Conservation (phyloP, 2,113 vertebrate genomes). For the Emberiza fucata region DNA sequence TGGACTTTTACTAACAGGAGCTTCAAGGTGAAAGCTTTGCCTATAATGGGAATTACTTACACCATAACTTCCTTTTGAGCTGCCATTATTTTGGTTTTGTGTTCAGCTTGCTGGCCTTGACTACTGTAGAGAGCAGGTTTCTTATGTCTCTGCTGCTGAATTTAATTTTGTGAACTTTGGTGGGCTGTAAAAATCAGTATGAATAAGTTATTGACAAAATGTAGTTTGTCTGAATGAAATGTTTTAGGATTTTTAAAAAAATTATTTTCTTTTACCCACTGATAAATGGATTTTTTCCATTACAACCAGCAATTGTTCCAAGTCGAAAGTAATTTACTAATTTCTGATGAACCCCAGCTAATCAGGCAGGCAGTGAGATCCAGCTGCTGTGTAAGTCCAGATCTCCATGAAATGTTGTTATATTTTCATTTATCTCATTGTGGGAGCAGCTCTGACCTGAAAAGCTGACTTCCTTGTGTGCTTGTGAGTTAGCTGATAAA, state of each 20-base stretch:
- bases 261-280: neutral
- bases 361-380: neutral
- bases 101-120: neutral
- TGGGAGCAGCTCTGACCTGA: neutral
- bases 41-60: neutral
- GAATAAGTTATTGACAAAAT: neutral
- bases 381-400: neutral
- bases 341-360: neutral
- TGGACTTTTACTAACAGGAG: neutral
- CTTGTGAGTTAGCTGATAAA: neutral
- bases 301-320: neutral
- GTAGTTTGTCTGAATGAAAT: neutral
- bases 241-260: too few relatives aligned
- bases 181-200: neutral
- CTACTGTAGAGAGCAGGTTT: neutral
- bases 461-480: neutral
- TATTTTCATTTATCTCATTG: neutral
- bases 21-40: neutral
- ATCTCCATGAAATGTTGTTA: neutral
- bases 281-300: neutral
- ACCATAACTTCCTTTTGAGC: neutral
- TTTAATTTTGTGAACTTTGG: neutral
- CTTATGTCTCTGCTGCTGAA: neutral
- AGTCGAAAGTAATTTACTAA: neutral
- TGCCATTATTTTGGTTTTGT: neutral